These are phyloP conservation scores for Oncopeltus fasciatus DNA, from an alignment of 1,140 invertebrate genomes.

Conservation along the genomic window DNA sequence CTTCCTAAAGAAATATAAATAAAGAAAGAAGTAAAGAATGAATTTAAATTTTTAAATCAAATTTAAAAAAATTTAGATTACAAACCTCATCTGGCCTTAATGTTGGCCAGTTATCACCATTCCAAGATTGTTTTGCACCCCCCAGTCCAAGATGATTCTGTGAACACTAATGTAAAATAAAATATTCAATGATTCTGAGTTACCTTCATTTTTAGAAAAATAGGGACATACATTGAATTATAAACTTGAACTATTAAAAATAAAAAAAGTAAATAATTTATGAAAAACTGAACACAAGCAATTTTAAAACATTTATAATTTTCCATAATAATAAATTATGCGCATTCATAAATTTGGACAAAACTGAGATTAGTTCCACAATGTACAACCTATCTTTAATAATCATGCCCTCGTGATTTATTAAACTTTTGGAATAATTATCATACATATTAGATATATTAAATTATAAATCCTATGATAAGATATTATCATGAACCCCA, in stretches of 20 bases:
- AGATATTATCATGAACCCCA: too few species aligned
- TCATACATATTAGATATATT: too few species aligned
- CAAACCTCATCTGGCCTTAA: constrained; percentile 26
- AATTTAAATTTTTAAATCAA: too few species aligned
- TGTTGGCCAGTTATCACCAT: neutral
- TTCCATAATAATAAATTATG: too few species aligned
- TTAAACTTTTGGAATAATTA: too few species aligned
- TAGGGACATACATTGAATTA: neutral
- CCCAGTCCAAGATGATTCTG: neutral
- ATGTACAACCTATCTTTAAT: too few species aligned
- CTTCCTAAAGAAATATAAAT: constrained; percentile 32
- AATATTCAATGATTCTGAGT: neutral
- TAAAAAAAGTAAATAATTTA: neutral
- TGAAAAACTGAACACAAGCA: neutral
- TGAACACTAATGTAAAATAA: neutral
- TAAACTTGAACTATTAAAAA: neutral
- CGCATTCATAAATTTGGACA: too few species aligned
- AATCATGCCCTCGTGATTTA: too few species aligned
- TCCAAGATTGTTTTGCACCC: neutral
- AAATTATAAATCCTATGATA: too few species aligned
- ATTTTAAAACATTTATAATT: too few species aligned
- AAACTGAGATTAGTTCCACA: too few species aligned
- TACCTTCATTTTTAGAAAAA: neutral
- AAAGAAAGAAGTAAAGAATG: neutral
- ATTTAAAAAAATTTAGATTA: neutral